These are phyloP conservation scores for Icerya purchasi DNA, from an alignment of 2,888 invertebrate species.

Conservation along the genomic window DNA sequence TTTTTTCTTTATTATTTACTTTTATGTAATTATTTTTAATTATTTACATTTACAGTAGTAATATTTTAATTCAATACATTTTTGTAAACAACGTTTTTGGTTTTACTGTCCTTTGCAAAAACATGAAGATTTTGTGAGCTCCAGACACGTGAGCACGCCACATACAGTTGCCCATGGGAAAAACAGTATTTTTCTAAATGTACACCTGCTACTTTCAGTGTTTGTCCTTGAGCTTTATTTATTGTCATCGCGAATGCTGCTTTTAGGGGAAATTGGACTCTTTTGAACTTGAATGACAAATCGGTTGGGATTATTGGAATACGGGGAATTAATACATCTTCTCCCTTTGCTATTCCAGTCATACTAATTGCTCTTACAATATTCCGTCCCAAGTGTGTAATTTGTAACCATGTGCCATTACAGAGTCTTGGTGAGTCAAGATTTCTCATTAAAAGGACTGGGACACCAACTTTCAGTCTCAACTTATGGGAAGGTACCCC, in stretches of 20 bases:
- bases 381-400: neutral
- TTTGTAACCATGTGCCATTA: neutral
- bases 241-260: neutral
- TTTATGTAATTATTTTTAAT: no score
- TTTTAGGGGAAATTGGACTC: neutral
- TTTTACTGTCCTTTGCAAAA: neutral
- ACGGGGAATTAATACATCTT: neutral
- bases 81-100: neutral
- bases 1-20: no score
- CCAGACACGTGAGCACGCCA: neutral
- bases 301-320: neutral
- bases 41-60: no score
- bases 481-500: neutral
- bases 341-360: neutral
- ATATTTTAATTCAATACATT: no score
- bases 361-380: neutral
- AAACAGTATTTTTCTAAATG: neutral
- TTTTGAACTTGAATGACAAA: neutral
- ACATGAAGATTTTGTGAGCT: neutral
- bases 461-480: neutral
- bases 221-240: neutral
- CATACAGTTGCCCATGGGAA: neutral
- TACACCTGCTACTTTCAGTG: neutral
- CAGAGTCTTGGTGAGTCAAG: neutral
- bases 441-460: neutral